These are phyloP conservation scores for Melanotaenia pygmaea DNA, from an alignment of 2,797 vertebrate genomes.

Conservation along the genomic window DNA sequence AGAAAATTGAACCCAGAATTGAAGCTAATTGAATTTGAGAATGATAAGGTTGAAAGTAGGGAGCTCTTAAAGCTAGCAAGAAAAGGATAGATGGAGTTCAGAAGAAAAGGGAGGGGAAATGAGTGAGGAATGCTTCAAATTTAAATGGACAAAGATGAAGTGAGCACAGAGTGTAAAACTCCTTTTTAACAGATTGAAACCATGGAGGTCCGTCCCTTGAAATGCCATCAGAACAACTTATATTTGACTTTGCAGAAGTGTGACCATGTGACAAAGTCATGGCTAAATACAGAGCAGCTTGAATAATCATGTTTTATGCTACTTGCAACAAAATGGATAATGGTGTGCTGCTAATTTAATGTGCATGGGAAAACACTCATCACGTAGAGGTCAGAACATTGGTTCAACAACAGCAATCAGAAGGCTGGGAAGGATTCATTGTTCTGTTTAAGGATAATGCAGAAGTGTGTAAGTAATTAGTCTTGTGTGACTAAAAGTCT, in stretches of 20 bases:
- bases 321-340: conserved; percentile 26
- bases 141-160: conserved; percentile 60
- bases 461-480: not conserved
- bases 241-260: conserved; percentile 57
- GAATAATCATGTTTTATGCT: conserved; percentile 49
- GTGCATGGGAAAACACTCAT: conserved; percentile 2
- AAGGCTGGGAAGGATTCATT: conserved; percentile 17
- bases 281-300: conserved; percentile 56
- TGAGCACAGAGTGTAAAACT: conserved; percentile 27
- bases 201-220: conserved; percentile 27
- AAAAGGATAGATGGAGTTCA: conserved; percentile 41
- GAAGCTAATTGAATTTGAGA: conserved; percentile 83
- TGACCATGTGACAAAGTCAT: conserved; percentile 36
- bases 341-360: conserved; percentile 3
- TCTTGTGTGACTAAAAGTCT: conserved; percentile 22
- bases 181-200: conserved; percentile 26
- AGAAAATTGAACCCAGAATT: conserved; percentile 80
- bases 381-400: conserved; percentile 41
- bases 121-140: conserved; percentile 34
- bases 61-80: conserved; percentile 58
- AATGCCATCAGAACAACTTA: conserved; percentile 37
- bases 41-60: conserved; percentile 75
- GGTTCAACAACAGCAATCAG: conserved; percentile 33
- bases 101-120: conserved; percentile 26
- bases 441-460: conserved; percentile 21